Evolutionary conservation across 2,797 vertebrate genomes (phyloP), one percentile per base, ranked within the genome.

Genomic region (Pogoniulus pusillus): DNA sequence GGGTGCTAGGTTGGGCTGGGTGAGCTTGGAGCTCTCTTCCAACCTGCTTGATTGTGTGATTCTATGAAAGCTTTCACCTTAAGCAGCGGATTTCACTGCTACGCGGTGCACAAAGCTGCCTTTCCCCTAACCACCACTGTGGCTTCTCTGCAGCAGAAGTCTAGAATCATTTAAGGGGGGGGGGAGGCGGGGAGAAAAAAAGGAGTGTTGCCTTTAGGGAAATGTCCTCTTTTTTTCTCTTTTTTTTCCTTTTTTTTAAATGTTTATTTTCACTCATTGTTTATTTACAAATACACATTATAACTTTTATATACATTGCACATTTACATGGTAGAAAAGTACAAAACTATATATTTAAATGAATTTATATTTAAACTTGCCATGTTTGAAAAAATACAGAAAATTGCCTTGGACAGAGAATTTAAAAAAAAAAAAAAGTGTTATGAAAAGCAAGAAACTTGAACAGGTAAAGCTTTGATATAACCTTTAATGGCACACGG

Each of bases 311-410:
- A 98, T 99, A 99, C 99, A 99, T 98, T 98, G 98, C 98, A 99
- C 99, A 99, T 99, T 99, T 99, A 99, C 99, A 99, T 99, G 97
- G 97, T 98, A 99, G 98, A 99, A 98, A 99, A 99, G 99, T 99
- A 99, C 98, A 99, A 99, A 99, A 99, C 99, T 99, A 99, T 99
- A 99, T 99, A 99, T 99, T 99, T 99, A 99, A 99, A 98, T 99
- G 98, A 99, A 99, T 98, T 99, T 98, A 98, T 99, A 98, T 99
- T 99, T 99, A 39, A 39, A 99, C 98, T 98, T 98, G 97, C 98
- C 98, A 98, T 98, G 98, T 98, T 98, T 98, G 97, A 98, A 99
- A 99, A 99, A 98, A 98, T 97, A 39, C 37, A 19, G 45, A 98
- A 99, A 98, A 99, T 98, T 98, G 97, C 97, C 97, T 98, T 97